These are phyloP conservation scores for Vultur gryphus DNA, from an alignment of 2,797 vertebrate species.

Conservation along the genomic window DNA sequence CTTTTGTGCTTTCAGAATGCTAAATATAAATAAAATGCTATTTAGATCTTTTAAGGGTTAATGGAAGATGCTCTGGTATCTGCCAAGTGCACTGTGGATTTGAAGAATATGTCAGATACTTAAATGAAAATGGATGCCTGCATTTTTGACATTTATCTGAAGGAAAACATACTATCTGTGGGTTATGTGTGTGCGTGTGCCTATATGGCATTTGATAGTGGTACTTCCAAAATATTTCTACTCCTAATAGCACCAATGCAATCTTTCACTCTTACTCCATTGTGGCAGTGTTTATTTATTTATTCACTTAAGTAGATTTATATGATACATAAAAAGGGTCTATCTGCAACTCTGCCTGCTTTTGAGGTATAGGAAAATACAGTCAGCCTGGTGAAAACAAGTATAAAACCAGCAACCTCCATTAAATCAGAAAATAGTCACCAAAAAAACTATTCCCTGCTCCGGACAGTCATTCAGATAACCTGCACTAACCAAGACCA, in stretches of 20 bases:
- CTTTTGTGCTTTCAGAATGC: background rate
- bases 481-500: background rate
- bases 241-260: background rate
- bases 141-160: background rate
- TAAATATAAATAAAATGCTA: background rate
- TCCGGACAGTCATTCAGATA: background rate
- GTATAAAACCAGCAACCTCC: background rate
- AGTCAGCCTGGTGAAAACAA: background rate
- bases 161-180: background rate
- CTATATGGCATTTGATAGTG: background rate
- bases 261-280: background rate
- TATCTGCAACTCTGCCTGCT: background rate
- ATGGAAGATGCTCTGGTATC: background rate
- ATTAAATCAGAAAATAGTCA: background rate
- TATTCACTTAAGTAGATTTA: slow-evolving; percentile 14
- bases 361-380: background rate
- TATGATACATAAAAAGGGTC: background rate
- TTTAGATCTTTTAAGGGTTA: slow-evolving; percentile 4
- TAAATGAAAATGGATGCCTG: background rate
- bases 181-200: background rate
- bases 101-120: background rate
- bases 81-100: background rate
- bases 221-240: background rate
- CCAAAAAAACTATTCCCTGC: background rate
- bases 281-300: slow-evolving; percentile 10